Conservation (phyloP, 2,888 invertebrate genomes). For the Andrena chrysosceles region DNA sequence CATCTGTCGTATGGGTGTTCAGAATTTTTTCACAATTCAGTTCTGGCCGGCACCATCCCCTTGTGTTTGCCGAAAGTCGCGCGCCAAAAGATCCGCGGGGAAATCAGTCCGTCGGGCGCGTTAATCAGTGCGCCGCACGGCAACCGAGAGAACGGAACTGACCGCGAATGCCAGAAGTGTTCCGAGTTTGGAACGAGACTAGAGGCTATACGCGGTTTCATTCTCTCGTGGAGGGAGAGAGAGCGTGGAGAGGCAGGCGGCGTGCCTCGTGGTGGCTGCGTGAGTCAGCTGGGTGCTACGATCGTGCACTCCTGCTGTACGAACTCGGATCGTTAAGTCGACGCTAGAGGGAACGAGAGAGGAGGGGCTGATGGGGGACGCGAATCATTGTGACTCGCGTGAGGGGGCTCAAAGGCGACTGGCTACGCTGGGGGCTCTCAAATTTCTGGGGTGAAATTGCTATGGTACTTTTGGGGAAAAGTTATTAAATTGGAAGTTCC, state of each 20-base stretch:
- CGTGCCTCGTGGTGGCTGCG: constrained; percentile 49
- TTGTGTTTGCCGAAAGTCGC: background rate
- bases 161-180: constrained; percentile 63
- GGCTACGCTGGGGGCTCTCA: background rate
- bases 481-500: no score
- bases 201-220: constrained; percentile 64
- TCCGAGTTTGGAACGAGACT: constrained; percentile 69
- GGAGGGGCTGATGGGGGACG: background rate
- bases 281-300: constrained; percentile 74
- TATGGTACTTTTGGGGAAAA: no score
- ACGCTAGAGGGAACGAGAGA: background rate
- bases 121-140: constrained; percentile 9
- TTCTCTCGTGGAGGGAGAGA: constrained; percentile 39
- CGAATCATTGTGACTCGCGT: constrained; percentile 57
- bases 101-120: constrained; percentile 17
- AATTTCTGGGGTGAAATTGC: no score
- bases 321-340: constrained; percentile 41
- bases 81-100: background rate
- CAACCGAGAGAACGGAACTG: constrained; percentile 58
- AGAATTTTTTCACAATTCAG: background rate
- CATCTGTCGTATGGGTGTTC: background rate
- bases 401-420: constrained; percentile 3
- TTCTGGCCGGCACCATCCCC: background rate
- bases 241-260: constrained; percentile 18
- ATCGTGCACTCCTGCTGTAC: constrained; percentile 40